Evolutionary conservation across 2,797 vertebrate species (phyloP), one percentile per base, ranked within the genome.

Genomic region (Micromesistius poutassou): DNA sequence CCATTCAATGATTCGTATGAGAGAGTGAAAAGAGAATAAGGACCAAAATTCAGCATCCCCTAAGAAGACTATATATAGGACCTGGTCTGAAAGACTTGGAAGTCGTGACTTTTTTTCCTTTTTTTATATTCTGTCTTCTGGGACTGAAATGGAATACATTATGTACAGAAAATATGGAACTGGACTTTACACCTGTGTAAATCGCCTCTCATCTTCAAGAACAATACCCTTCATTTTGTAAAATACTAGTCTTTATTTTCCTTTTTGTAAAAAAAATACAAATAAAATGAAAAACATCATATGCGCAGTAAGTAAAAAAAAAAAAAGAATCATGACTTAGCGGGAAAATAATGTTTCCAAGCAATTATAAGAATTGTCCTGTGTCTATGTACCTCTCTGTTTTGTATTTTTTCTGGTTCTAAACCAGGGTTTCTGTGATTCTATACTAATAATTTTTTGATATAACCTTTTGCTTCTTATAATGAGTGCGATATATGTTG

Each of bases 391-490:
- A 98, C 96, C 96, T 97, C 97, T 98, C 97, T 98, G 96, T 99
- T 97, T 98, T 98, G 97, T 98, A 97, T 98, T 98, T 98, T 97
- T 98, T 98, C 96, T 97, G 98, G 98, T 98, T 99, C 96, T 96
- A 96, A 99, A 99, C 98, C 97, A 98, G 97, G 93, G 95, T 97
- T 98, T 96, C 96, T 98, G 97, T 98, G 97, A 98, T 98, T 99
- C 96, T 98, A 97, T 99, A 99, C 97, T 98, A 99, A 98, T 98
- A 96, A 98, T 98, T 99, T 73, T 98, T 99, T 99, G 95, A 99
- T 99, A 99, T 98, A 98, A 98, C 97, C 96, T 96, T 98, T 99
- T 99, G 97, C 97, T 98, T 99, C 97, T 98, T 98, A 98, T 97
- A 97, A 97, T 97, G 96, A 98, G 97, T 99, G 97, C 96, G 96